These are phyloP conservation scores for Scytalopus superciliaris DNA, from an alignment of 2,113 vertebrate genomes.

Conservation along the genomic window DNA sequence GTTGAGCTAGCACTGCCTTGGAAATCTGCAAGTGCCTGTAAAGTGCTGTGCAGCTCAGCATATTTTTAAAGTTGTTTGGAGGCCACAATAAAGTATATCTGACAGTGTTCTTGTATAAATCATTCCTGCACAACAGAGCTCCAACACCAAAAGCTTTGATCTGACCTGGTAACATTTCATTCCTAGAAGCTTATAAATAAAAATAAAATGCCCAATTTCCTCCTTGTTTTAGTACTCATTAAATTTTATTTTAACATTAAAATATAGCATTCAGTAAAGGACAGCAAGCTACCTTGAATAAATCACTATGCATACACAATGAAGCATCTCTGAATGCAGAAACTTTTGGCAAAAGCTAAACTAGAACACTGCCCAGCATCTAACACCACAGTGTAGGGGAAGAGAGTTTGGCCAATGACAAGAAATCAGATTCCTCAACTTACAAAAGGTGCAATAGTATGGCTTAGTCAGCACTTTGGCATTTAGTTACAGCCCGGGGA, in stretches of 20 bases:
- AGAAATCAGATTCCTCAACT: not conserved
- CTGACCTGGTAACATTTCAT: not conserved
- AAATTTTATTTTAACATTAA: not conserved
- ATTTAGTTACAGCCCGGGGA: not conserved
- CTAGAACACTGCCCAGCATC: not conserved
- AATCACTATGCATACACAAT: not conserved
- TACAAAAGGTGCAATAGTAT: not conserved
- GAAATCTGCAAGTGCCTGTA: not conserved
- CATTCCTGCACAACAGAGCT: not conserved
- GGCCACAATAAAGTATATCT: not conserved
- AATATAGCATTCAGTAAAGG: not conserved
- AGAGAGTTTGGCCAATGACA: not conserved
- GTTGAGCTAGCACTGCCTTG: not conserved
- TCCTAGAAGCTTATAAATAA: conserved; percentile 18
- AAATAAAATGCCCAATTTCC: not conserved
- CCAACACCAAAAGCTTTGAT: not conserved
- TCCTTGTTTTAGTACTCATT: not conserved
- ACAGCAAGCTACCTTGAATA: not conserved
- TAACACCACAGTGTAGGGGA: not conserved
- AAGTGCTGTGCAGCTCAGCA: not conserved
- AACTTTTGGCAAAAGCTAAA: not conserved
- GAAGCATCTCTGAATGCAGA: not conserved
- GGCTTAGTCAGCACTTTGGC: not conserved
- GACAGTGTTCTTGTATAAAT: not conserved
- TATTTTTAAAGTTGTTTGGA: not conserved